phyloP scores from a whole-genome alignment of 2,797 vertebrate species.

The Fistularia tabacaria region DNA sequence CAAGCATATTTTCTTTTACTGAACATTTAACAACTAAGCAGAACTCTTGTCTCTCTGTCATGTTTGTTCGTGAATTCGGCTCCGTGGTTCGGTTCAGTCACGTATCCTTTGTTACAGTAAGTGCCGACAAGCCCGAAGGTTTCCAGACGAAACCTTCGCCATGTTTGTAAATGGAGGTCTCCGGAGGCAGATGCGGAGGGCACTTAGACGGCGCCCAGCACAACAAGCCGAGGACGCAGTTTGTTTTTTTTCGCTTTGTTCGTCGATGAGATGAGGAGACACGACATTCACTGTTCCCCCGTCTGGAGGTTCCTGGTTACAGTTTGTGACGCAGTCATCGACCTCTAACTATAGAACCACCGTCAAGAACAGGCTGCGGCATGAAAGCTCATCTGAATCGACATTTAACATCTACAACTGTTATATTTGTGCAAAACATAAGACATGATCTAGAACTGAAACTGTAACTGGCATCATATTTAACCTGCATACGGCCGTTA shows the following conservation, averaged over 20 bases:
- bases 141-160: conserved; percentile 6
- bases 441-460: conserved; percentile 17
- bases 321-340: conserved; percentile 19
- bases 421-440: conserved; percentile 15
- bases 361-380: conserved; percentile 3
- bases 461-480: background rate
- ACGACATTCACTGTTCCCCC: conserved; percentile 11
- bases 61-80: background rate
- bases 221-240: too few relatives aligned
- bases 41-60: conserved; percentile 16
- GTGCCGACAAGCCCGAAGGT: conserved; percentile 6
- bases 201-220: too few relatives aligned
- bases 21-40: conserved; percentile 54
- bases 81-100: conserved; percentile 10
- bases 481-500: conserved; percentile 11
- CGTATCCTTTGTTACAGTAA: conserved; percentile 12
- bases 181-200: conserved; percentile 13
- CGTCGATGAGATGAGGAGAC: background rate
- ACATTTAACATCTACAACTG: conserved; percentile 7
- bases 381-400: background rate
- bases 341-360: conserved; percentile 16
- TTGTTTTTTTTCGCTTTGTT: too few relatives aligned
- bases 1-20: conserved; percentile 48
- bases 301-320: conserved; percentile 1
- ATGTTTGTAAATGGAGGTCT: conserved; percentile 22